Evolutionary conservation across 2,888 invertebrate species (phyloP), one percentile per base, ranked within the genome.

Genomic region (Drepana falcataria): DNA sequence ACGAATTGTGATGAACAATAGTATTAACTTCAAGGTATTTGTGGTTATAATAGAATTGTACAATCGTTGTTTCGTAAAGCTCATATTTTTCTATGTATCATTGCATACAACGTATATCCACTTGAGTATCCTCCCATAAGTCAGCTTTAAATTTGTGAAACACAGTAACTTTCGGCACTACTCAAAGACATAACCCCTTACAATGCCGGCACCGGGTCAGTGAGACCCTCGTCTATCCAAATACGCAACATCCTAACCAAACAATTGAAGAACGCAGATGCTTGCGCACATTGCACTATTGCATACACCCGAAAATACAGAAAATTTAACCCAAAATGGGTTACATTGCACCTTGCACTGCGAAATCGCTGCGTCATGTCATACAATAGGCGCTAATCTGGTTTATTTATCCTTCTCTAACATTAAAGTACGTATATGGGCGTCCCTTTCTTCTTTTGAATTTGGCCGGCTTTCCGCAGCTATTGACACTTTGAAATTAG

Each of bases 281-380:
- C 73, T 76, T 77, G 78, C 79, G 72, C 86, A 86, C 81, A 71
- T 87, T 87, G 87, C 85, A 75, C 74, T 65, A 71, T 65, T 81
- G 21, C 78, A 78, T 85, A 86, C 84, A 57, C 66, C 66, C 68
- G 63, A 75, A 81, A 80, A 79, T 66, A 65, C 67, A 65, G 60
- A 62, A 21, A 73, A 79, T 83, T 82, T 83, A 79, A 79, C 81
- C 85, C 82, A 85, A 87, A 88, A 87, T 87, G 87, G 86, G 87
- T 87, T 87, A 78, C 60, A 68, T 66, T 81, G 81, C 89, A 90
- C 89, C 89, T 90, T 90, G 88, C 87, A 66, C 62, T 66, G 59
- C 75, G 63, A 74, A 80, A 78, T 78, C 75, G 79, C 72, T 64
- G 64, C 79, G 78, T 84, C 85, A 84, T 79, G 73, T 64, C 49